Conservation (phyloP, 1,140 invertebrate genomes). For the Apis florea region DNA sequence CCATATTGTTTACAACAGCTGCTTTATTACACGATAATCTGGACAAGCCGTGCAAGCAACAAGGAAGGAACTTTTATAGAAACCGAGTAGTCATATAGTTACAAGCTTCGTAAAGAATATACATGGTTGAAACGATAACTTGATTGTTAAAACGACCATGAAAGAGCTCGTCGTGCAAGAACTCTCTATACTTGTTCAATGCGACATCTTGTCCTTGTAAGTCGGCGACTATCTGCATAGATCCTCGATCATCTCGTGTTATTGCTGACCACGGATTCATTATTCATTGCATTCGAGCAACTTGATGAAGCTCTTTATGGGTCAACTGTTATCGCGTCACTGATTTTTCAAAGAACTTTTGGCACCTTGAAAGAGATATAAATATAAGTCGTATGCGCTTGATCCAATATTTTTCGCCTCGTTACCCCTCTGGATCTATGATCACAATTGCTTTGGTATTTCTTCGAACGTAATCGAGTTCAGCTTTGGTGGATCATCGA, state of each 20-base stretch:
- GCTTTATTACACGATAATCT: neutral
- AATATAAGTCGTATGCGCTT: too few species aligned
- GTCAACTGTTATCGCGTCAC: neutral
- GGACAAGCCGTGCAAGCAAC: neutral
- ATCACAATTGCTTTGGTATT: neutral
- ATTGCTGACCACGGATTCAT: neutral
- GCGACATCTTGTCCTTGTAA: neutral
- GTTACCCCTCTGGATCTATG: neutral
- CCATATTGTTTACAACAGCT: neutral
- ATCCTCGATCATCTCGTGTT: neutral
- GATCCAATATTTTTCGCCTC: neutral
- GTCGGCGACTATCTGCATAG: neutral
- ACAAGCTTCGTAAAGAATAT: constrained; percentile 17
- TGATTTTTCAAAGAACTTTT: neutral
- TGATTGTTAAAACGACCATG: neutral
- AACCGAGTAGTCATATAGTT: neutral
- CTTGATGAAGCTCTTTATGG: neutral
- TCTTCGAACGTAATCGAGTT: neutral
- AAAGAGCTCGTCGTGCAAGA: neutral
- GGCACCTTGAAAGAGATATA: too few species aligned
- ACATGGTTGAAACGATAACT: constrained; percentile 5
- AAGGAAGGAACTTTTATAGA: neutral
- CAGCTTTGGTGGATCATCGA: neutral
- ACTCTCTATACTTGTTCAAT: neutral
- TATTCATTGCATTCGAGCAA: neutral